These are phyloP conservation scores for Zaprionus lachaisei DNA, from an alignment of 1,140 invertebrate genomes.

Conservation along the genomic window DNA sequence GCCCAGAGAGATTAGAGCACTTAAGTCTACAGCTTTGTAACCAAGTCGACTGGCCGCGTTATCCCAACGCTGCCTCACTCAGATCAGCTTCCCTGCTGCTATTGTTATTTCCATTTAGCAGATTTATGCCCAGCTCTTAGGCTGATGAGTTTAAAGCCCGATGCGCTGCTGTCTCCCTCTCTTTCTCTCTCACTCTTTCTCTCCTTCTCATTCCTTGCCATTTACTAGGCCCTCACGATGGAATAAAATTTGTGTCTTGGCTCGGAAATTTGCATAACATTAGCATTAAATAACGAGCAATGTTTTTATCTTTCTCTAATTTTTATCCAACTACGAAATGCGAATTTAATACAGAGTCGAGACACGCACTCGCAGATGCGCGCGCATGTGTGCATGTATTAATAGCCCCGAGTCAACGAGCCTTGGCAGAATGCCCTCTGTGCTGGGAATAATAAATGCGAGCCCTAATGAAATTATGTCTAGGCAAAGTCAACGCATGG, in stretches of 20 bases:
- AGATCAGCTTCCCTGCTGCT: background rate
- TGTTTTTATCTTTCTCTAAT: slow-evolving; percentile 13
- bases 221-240: slow-evolving; percentile 1
- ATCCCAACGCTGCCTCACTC: slow-evolving; percentile 5
- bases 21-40: slow-evolving; percentile 50
- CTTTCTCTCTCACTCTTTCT: background rate
- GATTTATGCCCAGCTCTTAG: slow-evolving; percentile 42
- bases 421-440: slow-evolving; percentile 16
- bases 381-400: slow-evolving; percentile 12
- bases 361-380: background rate
- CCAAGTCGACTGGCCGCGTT: slow-evolving; percentile 3
- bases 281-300: slow-evolving; percentile 22
- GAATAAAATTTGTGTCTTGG: slow-evolving; percentile 12
- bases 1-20: slow-evolving; percentile 50
- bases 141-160: slow-evolving; percentile 43
- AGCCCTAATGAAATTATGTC: slow-evolving; percentile 57
- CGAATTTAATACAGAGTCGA: slow-evolving; percentile 18
- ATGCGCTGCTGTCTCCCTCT: slow-evolving; percentile 3
- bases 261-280: slow-evolving; percentile 31
- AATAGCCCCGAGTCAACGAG: slow-evolving; percentile 20
- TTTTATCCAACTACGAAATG: slow-evolving; percentile 20
- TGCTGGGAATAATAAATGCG: slow-evolving; percentile 48
- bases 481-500: slow-evolving; percentile 45
- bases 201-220: background rate
- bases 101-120: slow-evolving; percentile 65